Evolutionary conservation across 2,113 vertebrate genomes (phyloP).

Genomic region (Prionailurus viverrinus): DNA sequence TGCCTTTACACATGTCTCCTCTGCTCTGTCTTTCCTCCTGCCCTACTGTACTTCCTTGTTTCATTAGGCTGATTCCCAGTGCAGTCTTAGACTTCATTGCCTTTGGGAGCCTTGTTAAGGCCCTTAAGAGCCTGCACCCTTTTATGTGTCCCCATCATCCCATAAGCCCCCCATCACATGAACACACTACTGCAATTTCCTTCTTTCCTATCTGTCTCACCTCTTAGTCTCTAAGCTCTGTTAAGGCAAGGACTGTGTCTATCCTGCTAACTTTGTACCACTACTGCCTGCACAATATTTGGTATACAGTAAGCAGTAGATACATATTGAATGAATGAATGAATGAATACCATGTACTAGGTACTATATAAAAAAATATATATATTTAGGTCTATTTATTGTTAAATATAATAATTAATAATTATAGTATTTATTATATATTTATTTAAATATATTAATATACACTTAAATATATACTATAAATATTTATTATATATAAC

Average conservation of each 20-base stretch:
- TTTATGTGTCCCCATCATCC: background rate
- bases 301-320: background rate
- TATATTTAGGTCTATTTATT: too few species aligned
- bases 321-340: background rate
- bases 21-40: background rate
- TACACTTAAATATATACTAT: too few species aligned
- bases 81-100: background rate
- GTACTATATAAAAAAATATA: background rate
- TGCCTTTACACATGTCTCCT: background rate
- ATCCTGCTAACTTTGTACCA: background rate
- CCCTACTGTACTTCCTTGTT: too few species aligned
- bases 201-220: background rate
- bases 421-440: too few species aligned
- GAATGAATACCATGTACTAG: background rate
- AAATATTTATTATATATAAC: too few species aligned
- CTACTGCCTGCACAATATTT: background rate
- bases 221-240: background rate
- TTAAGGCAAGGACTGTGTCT: background rate
- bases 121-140: background rate
- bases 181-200: background rate
- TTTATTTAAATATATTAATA: too few species aligned
- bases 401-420: too few species aligned
- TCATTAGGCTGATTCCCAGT: background rate
- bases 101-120: background rate
- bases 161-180: background rate